Conservation (phyloP, 2,888 invertebrate species). For the Sialis lutaria region DNA sequence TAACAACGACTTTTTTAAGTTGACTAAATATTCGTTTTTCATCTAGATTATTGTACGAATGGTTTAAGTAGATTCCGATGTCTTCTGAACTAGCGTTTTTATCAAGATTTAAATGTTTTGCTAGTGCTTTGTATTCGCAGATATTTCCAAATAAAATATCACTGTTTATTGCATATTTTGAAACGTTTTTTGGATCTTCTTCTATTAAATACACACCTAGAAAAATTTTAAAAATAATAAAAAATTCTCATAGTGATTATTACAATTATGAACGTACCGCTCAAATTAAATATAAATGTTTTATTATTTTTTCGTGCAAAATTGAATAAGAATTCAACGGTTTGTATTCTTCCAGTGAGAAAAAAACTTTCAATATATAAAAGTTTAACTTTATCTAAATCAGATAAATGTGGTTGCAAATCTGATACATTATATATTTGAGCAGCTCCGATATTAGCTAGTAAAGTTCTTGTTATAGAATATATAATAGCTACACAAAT, state of each 20-base stretch:
- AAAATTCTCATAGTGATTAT: too few relatives aligned
- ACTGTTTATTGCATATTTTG: constrained; percentile 25
- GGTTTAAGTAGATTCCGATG: constrained; percentile 12
- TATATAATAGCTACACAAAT: constrained; percentile 30
- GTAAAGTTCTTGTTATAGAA: constrained; percentile 26
- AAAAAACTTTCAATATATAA: constrained; percentile 41
- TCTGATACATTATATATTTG: constrained; percentile 16
- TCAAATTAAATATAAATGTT: constrained; percentile 32
- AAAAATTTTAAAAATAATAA: too few relatives aligned
- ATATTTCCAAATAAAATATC: constrained; percentile 37
- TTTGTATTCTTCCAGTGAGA: constrained; percentile 28
- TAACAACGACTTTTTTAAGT: constrained; percentile 31
- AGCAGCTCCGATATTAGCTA: constrained; percentile 37
- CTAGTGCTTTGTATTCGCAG: constrained; percentile 30
- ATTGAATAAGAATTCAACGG: constrained; percentile 26
- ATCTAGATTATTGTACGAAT: constrained; percentile 5
- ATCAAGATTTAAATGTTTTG: constrained; percentile 17
- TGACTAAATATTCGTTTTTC: constrained; percentile 2
- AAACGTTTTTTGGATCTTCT: constrained; percentile 22
- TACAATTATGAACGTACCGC: constrained; percentile 16
- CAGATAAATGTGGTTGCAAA: constrained; percentile 9
- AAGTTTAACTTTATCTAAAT: constrained; percentile 17
- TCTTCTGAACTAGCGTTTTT: constrained; percentile 12
- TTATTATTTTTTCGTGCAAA: constrained; percentile 22
- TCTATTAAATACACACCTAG: constrained; percentile 27